Base-by-base conservation (phyloP, 2,888 invertebrate genomes). In the Phasia obesa region DNA sequence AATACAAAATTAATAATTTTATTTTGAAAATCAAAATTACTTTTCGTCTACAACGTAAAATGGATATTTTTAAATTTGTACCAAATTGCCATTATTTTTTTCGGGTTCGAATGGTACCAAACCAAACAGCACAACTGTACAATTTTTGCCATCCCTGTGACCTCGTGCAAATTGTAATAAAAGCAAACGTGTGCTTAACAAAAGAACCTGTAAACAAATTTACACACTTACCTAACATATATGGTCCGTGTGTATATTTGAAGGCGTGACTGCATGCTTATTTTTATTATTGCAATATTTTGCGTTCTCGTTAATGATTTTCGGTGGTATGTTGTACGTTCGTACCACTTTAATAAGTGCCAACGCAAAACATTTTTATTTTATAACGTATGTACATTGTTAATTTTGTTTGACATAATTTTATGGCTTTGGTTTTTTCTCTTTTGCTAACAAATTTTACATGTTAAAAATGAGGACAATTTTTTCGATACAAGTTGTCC, bases 211-310 rank as follows among this genome's bases (percentile, higher is more conserved):
- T 23, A 38, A 2, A 21, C 47, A 38, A 4, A 35, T 31, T 11
- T 19, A 47, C 7, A 31, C 25, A 62, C 27, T 23, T 47, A 31
- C 31, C 21, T 31, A 21, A 42, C 23, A 2, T 13, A 31, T 17
- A 53, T 13, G 25, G 55, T 25, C 13, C 19, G 44, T 17, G 31
- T 49, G 15, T 3, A 2, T n/a, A 49, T 21, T 25, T 17, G 55
- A 75, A 83, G 83, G 83, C 79, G 83, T 83, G 83, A 83, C 83
- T 75, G 83, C 60, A 83, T 83, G 83, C 79, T 67, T 73, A 79
- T 84, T 80, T 27, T 67, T 71, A 67, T 76, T 75, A 65, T 65
- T 67, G 57, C 53, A 78, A 60, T 65, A 67, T 55, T 27, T 57
- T 60, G 2, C 21, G 15, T 60, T 47, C 15, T 35, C 31, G 4